Evolutionary conservation across 1,140 invertebrate species (phyloP).

Genomic region (Zaprionus davidi): DNA sequence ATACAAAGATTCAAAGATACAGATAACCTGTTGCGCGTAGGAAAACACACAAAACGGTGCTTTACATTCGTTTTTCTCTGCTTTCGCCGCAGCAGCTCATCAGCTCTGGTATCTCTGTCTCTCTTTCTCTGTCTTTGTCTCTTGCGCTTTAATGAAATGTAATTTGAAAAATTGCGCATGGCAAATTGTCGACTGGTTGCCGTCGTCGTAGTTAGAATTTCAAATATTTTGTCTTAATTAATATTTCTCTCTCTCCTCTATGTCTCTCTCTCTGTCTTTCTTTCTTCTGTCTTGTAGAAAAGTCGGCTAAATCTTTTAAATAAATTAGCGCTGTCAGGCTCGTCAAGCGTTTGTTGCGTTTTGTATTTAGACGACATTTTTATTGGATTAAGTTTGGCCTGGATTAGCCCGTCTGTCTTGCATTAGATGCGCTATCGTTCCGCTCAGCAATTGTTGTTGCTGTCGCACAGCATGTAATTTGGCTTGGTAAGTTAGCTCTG

Average conservation of each 20-base stretch:
- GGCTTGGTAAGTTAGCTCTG: slow-evolving; percentile 57
- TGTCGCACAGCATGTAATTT: slow-evolving; percentile 71
- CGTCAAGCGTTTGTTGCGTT: slow-evolving; percentile 75
- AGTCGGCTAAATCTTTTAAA: slow-evolving; percentile 73
- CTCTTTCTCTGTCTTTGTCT: slow-evolving; percentile 29
- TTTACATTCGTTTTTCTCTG: slow-evolving; percentile 62
- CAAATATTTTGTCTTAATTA: slow-evolving; percentile 78
- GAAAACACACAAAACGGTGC: slow-evolving; percentile 75
- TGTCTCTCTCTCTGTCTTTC: slow-evolving; percentile 12
- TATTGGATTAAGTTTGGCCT: slow-evolving; percentile 77
- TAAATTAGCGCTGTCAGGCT: slow-evolving; percentile 76
- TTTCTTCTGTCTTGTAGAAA: slow-evolving; percentile 38
- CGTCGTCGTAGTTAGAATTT: slow-evolving; percentile 61
- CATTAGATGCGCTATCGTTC: slow-evolving; percentile 73
- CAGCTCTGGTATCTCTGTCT: slow-evolving; percentile 19
- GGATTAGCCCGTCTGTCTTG: slow-evolving; percentile 59
- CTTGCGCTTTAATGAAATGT: slow-evolving; percentile 69
- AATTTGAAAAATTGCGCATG: slow-evolving; percentile 76
- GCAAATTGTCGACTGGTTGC: slow-evolving; percentile 74
- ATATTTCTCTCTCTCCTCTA: slow-evolving; percentile 51
- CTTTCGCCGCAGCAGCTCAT: slow-evolving; percentile 57
- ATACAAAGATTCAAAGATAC: slow-evolving; percentile 39
- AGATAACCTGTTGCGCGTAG: slow-evolving; percentile 64
- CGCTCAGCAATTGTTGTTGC: slow-evolving; percentile 40
- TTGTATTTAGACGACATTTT: slow-evolving; percentile 76